Percentiles rank a stretch among this genome's conserved stretches.
phyloP scores from a whole-genome alignment of 1,140 invertebrate species.

The Ptiloglossa arizonensis region DNA sequence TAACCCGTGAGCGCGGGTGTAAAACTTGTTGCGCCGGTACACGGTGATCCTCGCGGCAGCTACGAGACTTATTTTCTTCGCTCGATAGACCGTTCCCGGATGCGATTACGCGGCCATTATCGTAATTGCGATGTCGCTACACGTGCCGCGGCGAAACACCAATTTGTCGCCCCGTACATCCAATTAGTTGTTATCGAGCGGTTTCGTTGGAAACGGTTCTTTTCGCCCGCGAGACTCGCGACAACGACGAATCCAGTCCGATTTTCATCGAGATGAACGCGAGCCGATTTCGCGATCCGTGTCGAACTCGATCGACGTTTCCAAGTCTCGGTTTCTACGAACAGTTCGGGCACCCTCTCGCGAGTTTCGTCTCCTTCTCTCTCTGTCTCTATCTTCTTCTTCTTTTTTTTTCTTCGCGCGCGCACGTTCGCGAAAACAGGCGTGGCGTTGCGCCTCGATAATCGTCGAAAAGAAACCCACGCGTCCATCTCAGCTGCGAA shows the following conservation, averaged over 20 bases:
- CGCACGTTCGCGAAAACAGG: not conserved
- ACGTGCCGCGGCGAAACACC: not conserved
- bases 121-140: conserved; percentile 9
- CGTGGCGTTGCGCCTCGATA: not conserved
- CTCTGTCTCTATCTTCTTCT: too few relatives aligned
- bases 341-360: too few relatives aligned
- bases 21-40: not conserved
- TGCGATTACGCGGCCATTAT: conserved; percentile 11
- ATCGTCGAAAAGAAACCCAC: not conserved
- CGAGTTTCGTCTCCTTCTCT: too few relatives aligned
- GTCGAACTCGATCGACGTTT: too few relatives aligned
- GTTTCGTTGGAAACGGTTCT: not conserved
- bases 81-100: not conserved
- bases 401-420: too few relatives aligned
- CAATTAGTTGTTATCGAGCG: conserved; percentile 19
- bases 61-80: not conserved
- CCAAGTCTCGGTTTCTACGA: too few relatives aligned
- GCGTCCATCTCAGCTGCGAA: not conserved
- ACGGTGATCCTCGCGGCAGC: too few relatives aligned
- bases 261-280: too few relatives aligned
- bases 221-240: not conserved
- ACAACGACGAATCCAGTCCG: not conserved
- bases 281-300: too few relatives aligned
- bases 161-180: conserved; percentile 12
- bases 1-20: not conserved